A percentile compares a stretch with the other conserved stretches of the same genome.
Conservation (phyloP, 2,113 vertebrate genomes). For the Trichechus manatus region DNA sequence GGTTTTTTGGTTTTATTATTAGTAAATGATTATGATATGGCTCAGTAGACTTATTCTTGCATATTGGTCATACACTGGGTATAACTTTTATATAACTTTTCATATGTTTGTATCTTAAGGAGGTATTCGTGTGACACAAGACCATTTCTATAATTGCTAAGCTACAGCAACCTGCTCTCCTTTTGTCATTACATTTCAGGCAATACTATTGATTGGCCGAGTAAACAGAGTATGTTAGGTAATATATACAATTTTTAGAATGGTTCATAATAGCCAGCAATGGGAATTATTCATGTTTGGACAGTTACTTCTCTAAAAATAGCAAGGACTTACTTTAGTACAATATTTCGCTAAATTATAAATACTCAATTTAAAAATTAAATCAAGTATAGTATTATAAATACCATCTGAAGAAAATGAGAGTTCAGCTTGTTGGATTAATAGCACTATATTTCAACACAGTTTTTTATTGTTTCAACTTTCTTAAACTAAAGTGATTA, state of each 20-base stretch:
- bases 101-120: slow-evolving; percentile 14
- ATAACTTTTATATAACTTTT: not conserved
- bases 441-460: not conserved
- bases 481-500: not conserved
- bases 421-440: not conserved
- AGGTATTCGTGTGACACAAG: slow-evolving; percentile 33
- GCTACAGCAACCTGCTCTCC: not conserved
- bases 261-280: slow-evolving; percentile 3
- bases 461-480: not conserved
- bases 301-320: slow-evolving; percentile 27
- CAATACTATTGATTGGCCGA: not conserved
- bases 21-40: not conserved
- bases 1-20: not conserved
- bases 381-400: not conserved
- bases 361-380: not conserved
- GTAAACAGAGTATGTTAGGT: not conserved
- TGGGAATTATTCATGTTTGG: not conserved
- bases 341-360: not conserved
- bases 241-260: not conserved
- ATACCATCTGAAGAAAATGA: slow-evolving; percentile 44
- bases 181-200: slow-evolving; percentile 55
- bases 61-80: slow-evolving; percentile 47
- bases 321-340: not conserved
- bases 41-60: slow-evolving; percentile 38
- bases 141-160: slow-evolving; percentile 39